Evolutionary conservation across 2,888 invertebrate species (phyloP).

Genomic region (Gerosis bhagava): DNA sequence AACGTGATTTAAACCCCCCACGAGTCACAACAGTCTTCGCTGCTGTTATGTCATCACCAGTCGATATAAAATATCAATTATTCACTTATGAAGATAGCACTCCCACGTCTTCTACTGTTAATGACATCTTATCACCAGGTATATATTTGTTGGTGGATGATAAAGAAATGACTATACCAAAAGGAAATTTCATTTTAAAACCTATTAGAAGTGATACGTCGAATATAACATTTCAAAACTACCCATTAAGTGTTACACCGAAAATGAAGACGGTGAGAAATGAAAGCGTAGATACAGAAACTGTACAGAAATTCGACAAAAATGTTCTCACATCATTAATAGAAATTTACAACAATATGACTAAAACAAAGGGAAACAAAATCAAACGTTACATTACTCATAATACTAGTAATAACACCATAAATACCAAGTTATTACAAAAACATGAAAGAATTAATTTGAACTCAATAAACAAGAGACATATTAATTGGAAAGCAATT

Average conservation of each 20-base stretch:
- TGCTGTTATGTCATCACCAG: slow-evolving; percentile 58
- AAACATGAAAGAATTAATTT: too few relatives aligned
- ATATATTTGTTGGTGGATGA: slow-evolving; percentile 55
- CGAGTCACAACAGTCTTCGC: slow-evolving; percentile 57
- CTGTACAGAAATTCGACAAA: too few relatives aligned
- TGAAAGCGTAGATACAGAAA: too few relatives aligned
- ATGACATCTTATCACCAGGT: slow-evolving; percentile 43
- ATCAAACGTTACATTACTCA: slow-evolving; percentile 14
- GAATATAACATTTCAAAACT: slow-evolving; percentile 34
- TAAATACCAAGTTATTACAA: too few relatives aligned
- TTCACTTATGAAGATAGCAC: slow-evolving; percentile 44
- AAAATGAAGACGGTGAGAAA: too few relatives aligned
- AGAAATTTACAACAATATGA: slow-evolving; percentile 44
- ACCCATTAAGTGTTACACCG: neutral
- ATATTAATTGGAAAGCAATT: slow-evolving; percentile 47
- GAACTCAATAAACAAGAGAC: too few relatives aligned
- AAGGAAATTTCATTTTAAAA: slow-evolving; percentile 45
- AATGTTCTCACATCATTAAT: slow-evolving; percentile 37
- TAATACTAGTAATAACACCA: too few relatives aligned
- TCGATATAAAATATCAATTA: slow-evolving; percentile 64
- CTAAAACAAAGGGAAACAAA: slow-evolving; percentile 26
- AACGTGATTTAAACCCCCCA: slow-evolving; percentile 44
- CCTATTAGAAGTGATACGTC: slow-evolving; percentile 41
- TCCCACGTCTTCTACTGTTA: slow-evolving; percentile 11
- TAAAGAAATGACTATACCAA: slow-evolving; percentile 34